These are phyloP conservation scores for Drosophila siamana DNA, from an alignment of 2,888 invertebrate species.

Conservation along the genomic window DNA sequence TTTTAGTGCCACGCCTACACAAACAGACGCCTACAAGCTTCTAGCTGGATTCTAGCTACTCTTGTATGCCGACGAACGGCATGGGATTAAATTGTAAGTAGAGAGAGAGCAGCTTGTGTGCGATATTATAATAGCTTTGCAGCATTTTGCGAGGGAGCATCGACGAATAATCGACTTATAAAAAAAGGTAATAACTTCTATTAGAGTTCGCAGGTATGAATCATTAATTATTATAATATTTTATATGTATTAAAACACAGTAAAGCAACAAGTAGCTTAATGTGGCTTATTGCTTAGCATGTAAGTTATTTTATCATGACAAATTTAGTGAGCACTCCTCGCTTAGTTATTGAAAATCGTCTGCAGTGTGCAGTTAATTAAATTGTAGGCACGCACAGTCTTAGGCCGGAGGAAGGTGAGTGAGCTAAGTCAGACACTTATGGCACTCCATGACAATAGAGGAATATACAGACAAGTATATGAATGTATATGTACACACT, in stretches of 20 bases:
- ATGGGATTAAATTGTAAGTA: constrained; percentile 52
- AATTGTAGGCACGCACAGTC: constrained; percentile 50
- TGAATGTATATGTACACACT: too few relatives aligned
- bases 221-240: too few relatives aligned
- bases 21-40: constrained; percentile 2
- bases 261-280: too few relatives aligned
- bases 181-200: background rate
- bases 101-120: constrained; percentile 53
- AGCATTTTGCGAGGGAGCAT: constrained; percentile 20
- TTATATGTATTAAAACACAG: too few relatives aligned
- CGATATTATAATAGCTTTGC: constrained; percentile 59
- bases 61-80: constrained; percentile 14
- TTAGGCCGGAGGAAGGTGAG: background rate
- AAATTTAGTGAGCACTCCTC: background rate
- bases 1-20: constrained; percentile 14
- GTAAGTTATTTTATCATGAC: background rate
- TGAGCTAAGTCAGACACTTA: constrained; percentile 15
- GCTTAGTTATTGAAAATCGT: constrained; percentile 14
- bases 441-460: constrained; percentile 25
- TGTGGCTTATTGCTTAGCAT: too few relatives aligned
- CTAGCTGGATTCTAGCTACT: background rate
- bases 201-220: too few relatives aligned
- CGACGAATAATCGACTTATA: background rate
- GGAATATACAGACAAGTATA: too few relatives aligned
- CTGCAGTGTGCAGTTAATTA: constrained; percentile 60